Base-by-base conservation (phyloP, 2,888 invertebrate species). In the Ichneumon xanthorius region DNA sequence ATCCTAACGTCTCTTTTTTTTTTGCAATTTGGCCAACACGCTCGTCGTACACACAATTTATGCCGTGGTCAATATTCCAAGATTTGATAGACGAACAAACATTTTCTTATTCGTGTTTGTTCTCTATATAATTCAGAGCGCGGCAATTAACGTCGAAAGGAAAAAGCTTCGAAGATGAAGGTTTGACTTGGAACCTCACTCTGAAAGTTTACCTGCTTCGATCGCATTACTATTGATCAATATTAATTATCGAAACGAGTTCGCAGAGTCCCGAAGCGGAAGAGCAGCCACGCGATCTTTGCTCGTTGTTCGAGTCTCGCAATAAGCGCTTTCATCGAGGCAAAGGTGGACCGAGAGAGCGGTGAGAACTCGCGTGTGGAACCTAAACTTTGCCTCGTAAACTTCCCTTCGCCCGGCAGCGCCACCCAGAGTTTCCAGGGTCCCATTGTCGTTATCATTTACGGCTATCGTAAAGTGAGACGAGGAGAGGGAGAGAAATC, bases 401-500 rank as follows among this genome's bases (percentile, higher is more conserved):
- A 84, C 58, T 77, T 84, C 61, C 19, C 71, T 30, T 26, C 58
- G 37, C 48, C 14, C 63, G 63, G 4, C 5, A 37, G 2, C n/a
- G 4, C 22, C 22, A 11, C 65, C 65, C 16, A 19, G 71, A 82
- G 65, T 71, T 71, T 65, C 33, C 45, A 48, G 33, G 53, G 75
- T 67, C 68, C 76, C 80, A 84, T 88, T 88, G 86, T 86, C 87
- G 72, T 82, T 86, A 86, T 87, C 88, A 83, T 85, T 86, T 80
- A 79, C 86, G 75, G 7, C 63, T 80, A 85, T 86, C 86, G 81
- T 87, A 87, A 88, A 88, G 65, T 45, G 72, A 53, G 45, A 72
- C 48, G 71, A 33, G 5, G 53, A 67, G 26, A 50, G 45, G 37
- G 40, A 70, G 26, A 19, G 67, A 79, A 22, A 61, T 67, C 73